phyloP scores from a whole-genome alignment of 2,888 invertebrate genomes.

The Malachius bipustulatus region DNA sequence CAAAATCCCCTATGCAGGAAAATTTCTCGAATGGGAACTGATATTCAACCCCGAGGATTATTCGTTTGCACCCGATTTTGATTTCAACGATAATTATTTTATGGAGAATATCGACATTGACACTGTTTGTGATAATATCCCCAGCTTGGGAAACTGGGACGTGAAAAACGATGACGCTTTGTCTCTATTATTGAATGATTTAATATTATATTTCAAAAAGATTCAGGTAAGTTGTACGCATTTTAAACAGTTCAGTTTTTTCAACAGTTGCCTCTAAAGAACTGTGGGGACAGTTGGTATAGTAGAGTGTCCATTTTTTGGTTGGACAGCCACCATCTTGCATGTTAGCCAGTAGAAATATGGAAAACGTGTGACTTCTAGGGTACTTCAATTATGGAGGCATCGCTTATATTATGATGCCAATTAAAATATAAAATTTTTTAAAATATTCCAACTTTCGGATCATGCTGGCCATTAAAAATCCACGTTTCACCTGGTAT shows the following conservation, averaged over 20 bases:
- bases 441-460: too few relatives aligned
- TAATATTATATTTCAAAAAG: constrained; percentile 48
- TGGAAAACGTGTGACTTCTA: too few relatives aligned
- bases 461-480: too few relatives aligned
- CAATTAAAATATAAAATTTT: too few relatives aligned
- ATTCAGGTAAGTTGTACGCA: constrained; percentile 43
- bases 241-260: constrained; percentile 1
- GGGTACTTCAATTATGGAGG: too few relatives aligned
- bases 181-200: constrained; percentile 48
- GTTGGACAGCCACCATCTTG: too few relatives aligned
- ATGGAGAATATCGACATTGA: constrained; percentile 46
- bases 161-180: constrained; percentile 46
- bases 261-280: constrained; percentile 36
- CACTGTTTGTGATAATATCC: constrained; percentile 41
- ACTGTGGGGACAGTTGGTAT: too few relatives aligned
- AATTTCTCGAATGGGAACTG: constrained; percentile 55
- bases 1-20: constrained; percentile 57
- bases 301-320: too few relatives aligned
- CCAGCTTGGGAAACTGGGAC: constrained; percentile 54
- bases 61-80: constrained; percentile 57
- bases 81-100: constrained; percentile 59
- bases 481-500: too few relatives aligned
- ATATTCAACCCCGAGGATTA: constrained; percentile 46
- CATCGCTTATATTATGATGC: too few relatives aligned
- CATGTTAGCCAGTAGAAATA: too few relatives aligned